phyloP scores from a whole-genome alignment of 2,888 invertebrate species.

The Ligdia adustata region DNA sequence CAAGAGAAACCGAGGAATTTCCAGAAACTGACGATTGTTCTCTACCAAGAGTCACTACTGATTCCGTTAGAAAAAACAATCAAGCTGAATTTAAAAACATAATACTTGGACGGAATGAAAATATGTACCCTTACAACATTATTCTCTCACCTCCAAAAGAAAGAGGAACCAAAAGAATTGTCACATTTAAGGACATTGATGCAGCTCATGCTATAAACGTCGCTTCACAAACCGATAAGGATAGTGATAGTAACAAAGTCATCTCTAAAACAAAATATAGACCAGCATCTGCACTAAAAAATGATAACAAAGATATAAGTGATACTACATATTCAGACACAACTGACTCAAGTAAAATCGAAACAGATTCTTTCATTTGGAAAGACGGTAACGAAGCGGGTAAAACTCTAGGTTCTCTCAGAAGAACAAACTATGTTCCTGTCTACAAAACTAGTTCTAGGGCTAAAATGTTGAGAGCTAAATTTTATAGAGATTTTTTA shows the following conservation, averaged over 20 bases:
- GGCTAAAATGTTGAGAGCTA: conserved; percentile 49
- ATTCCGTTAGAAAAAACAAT: conserved; percentile 40
- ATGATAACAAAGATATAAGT: conserved; percentile 22
- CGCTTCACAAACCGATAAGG: conserved; percentile 35
- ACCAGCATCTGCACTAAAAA: conserved; percentile 4
- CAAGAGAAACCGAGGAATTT: conserved; percentile 53
- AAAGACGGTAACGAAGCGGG: conserved; percentile 38
- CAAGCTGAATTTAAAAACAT: conserved; percentile 63
- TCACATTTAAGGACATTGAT: conserved; percentile 60
- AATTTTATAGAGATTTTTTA: conserved; percentile 53
- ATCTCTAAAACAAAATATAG: neutral
- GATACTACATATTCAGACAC: conserved; percentile 51
- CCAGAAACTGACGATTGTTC: conserved; percentile 59
- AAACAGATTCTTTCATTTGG: conserved; percentile 62
- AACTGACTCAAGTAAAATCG: conserved; percentile 57
- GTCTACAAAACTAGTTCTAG: conserved; percentile 51
- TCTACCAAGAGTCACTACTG: conserved; percentile 61
- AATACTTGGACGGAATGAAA: conserved; percentile 67
- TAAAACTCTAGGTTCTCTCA: conserved; percentile 38
- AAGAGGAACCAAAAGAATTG: conserved; percentile 59
- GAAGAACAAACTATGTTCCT: conserved; percentile 44
- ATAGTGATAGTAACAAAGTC: conserved; percentile 26
- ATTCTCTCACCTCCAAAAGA: conserved; percentile 66
- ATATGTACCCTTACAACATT: conserved; percentile 74
- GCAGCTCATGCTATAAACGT: conserved; percentile 30